phyloP scores from a whole-genome alignment of 2,113 vertebrate species.

The Progne subis region DNA sequence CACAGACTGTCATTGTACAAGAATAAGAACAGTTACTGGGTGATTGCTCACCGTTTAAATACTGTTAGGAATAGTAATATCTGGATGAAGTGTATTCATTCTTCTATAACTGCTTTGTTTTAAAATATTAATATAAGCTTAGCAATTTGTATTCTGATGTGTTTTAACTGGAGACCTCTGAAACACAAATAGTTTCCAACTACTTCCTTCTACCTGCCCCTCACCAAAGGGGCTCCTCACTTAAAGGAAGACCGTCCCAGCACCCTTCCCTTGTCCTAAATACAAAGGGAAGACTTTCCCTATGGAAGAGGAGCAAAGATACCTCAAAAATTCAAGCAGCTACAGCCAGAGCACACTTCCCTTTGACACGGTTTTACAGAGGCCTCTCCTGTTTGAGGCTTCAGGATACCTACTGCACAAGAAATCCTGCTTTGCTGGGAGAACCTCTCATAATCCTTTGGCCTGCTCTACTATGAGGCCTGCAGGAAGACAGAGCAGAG shows the following conservation, averaged over 20 bases:
- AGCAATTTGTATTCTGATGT: neutral
- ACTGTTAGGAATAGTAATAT: neutral
- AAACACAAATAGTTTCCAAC: neutral
- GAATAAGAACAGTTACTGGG: neutral
- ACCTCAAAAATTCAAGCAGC: neutral
- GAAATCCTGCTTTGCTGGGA: neutral
- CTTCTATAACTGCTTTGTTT: neutral
- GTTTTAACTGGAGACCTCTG: neutral
- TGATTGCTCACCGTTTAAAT: neutral
- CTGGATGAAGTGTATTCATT: neutral
- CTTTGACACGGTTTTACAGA: neutral
- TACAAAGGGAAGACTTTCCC: neutral
- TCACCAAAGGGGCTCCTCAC: neutral
- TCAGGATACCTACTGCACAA: neutral
- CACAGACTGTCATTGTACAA: neutral
- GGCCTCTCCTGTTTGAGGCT: neutral
- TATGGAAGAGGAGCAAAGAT: neutral
- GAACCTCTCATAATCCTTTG: neutral
- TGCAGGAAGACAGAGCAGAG: neutral
- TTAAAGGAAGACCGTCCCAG: neutral
- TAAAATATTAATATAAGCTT: neutral
- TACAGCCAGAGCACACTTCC: neutral
- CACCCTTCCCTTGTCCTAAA: neutral
- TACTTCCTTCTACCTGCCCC: neutral
- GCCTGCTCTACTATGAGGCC: accelerated